phyloP scores from a whole-genome alignment of 2,888 invertebrate genomes.

The Drosophila atripex region DNA sequence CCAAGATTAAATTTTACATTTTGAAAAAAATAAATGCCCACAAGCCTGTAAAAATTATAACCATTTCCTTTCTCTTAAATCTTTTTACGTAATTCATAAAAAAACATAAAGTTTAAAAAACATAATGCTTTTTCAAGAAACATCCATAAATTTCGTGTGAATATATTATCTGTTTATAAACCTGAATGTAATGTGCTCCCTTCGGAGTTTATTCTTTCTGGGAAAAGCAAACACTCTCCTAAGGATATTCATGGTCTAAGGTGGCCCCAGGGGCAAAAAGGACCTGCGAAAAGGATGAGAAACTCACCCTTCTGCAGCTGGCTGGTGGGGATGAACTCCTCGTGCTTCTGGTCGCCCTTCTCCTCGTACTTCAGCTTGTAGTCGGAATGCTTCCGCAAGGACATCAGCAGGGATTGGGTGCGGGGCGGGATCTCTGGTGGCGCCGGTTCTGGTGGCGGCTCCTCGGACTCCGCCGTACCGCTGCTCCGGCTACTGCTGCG shows the following conservation, averaged over 20 bases:
- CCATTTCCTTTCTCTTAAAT: no score
- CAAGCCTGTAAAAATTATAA: no score
- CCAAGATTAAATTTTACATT: no score
- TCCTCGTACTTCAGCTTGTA: constrained; percentile 84
- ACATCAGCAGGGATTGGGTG: constrained; percentile 90
- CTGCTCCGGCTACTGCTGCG: constrained; percentile 44
- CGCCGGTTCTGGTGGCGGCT: constrained; percentile 92
- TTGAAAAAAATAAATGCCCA: no score
- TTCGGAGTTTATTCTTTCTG: background rate
- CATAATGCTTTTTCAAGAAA: background rate
- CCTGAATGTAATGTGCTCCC: background rate
- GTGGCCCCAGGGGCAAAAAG: background rate
- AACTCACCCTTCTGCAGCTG: constrained; percentile 79
- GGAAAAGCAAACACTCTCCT: background rate
- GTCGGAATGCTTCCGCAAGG: constrained; percentile 83
- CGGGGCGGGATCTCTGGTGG: constrained; percentile 94
- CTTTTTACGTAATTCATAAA: no score
- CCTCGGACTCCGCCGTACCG: constrained; percentile 83
- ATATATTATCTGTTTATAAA: background rate
- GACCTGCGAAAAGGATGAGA: background rate
- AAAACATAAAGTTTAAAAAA: no score
- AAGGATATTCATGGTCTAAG: background rate
- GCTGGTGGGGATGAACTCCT: constrained; percentile 83
- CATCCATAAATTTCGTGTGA: background rate
- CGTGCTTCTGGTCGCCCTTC: constrained; percentile 83